Evolutionary conservation across 2,797 vertebrate species (phyloP), one percentile per base, ranked within the genome.

Genomic region (Leptodactylus fallax): DNA sequence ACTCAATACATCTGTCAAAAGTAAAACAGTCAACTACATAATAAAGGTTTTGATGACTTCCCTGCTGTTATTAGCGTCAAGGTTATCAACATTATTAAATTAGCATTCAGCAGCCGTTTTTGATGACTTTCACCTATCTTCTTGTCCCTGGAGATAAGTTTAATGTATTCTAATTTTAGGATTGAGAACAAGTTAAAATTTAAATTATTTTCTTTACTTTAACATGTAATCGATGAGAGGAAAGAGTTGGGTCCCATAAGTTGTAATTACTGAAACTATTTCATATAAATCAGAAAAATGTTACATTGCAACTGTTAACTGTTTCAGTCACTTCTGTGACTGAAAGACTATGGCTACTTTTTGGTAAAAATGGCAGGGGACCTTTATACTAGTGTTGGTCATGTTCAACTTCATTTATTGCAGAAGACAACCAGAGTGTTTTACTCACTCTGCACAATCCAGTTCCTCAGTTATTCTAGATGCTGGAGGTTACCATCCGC

Each of bases 81-180:
- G 81, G 81, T 87, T 87, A 83, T 79, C 60, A 78, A 17, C 60
- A 69, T 65, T 51, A 74, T n/a, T 56, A 17, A 78, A 87, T 87
- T 83, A 83, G n/a, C 17, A 87, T 87, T 87, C 81, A 25, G 25
- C 80, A 83, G 74, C 71, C 79, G 79, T 60, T 83, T 63, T 61
- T 55, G 16, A 69, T 74, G 56, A 87, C 53, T 76, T 76, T 74
- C 69, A 81, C 79, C 67, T 83, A 87, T 83, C 80, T 83, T 14
- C 16, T 47, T 10, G 12, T 87, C 51, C 49, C 79, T 8, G 19
- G 71, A 87, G 69, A 83, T 65, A 85, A 56, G 78, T 53, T 23
- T 79, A 72, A 77, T 49, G 61, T 49, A 69, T 83, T 47, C 17
- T 83, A 78, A 78, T 87, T 61, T 65, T 63, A 77, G 69, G 23